Percentiles rank a stretch among this genome's conserved stretches.
These are phyloP conservation scores for Drosophila sordidula DNA, from an alignment of 2,888 invertebrate genomes.

Conservation along the genomic window DNA sequence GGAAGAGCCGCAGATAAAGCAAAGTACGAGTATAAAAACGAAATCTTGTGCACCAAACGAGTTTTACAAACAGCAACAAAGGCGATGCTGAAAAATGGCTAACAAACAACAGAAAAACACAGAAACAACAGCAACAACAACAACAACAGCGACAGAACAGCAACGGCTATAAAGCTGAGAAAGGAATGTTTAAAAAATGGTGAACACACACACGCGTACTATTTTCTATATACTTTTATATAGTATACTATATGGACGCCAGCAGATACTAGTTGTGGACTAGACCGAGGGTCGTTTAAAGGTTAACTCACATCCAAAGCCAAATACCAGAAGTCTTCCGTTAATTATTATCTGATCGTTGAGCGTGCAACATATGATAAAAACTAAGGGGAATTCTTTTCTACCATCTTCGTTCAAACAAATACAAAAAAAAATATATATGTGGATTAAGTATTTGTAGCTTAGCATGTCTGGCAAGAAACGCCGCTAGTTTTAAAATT, in stretches of 20 bases:
- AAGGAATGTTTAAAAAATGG: slow-evolving; percentile 40
- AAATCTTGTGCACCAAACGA: slow-evolving; percentile 68
- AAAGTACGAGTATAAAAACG: slow-evolving; percentile 49
- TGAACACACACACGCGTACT: background rate
- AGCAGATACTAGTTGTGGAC: slow-evolving; percentile 1
- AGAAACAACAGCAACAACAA: slow-evolving; percentile 20
- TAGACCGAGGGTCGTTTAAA: slow-evolving; percentile 15
- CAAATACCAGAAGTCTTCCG: background rate
- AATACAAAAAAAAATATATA: no score
- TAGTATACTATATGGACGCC: slow-evolving; percentile 6
- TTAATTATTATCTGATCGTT: background rate
- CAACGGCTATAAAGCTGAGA: slow-evolving; percentile 31
- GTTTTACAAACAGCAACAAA: slow-evolving; percentile 59
- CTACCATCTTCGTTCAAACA: no score
- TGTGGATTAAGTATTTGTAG: no score
- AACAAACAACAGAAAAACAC: slow-evolving; percentile 26
- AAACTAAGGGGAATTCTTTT: background rate
- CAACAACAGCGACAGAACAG: slow-evolving; percentile 9
- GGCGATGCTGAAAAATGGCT: slow-evolving; percentile 48
- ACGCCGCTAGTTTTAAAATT: no score
- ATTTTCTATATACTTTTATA: background rate
- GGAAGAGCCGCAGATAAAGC: slow-evolving; percentile 59
- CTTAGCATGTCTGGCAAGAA: no score
- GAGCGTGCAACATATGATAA: background rate
- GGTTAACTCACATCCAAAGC: slow-evolving; percentile 1